Base-by-base conservation (phyloP, 2,797 vertebrate species). In the Enteromius anoplus region DNA sequence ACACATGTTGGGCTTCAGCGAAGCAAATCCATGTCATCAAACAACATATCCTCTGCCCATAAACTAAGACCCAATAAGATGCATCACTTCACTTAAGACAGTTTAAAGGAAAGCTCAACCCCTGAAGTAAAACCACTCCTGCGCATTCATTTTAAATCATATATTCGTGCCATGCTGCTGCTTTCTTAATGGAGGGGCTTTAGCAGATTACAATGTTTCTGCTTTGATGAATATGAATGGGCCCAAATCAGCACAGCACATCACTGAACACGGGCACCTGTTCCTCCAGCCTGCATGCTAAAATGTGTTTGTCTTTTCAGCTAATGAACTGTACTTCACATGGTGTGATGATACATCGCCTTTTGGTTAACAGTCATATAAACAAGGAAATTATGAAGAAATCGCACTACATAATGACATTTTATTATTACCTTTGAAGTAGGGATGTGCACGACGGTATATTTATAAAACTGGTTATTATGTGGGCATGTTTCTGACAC, bases 1-100 rank as follows among this genome's bases (percentile, higher is more conserved):
- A n/a, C 45, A 80, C 51, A 64, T 55, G 70, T 64, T 26, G 9
- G 15, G 19, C 69, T 70, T 66, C 68, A 79, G 78, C n/a, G 17
- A 12, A 55, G 29, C 49, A 79, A 53, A 73, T 73, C 76, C 75
- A 51, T 65, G 29, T 64, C 69, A 81, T 81, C 79, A 81, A 65
- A 21, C 60, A 66, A 49, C 69, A 65, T 64, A 32, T 26, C 68
- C 66, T 79, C 40, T 49, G 26, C 23, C 81, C 75, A 72, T 84
- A 47, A 76, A 84, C 69, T 62, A 71, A 84, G 80, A 83, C 15
- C 19, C 32, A 83, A 82, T 58, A 76, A 40, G 85, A 82, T 47
- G 68, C 45, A 73, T 47, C 62, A 40, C 58, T 66, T 81, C 80
- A 58, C 60, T 51, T 51, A 75, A 70, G 72, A 81, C 75, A 70